Percentiles rank a stretch among this genome's conserved stretches.
Evolutionary conservation across 2,797 vertebrate species (phyloP).

Genomic region (Acanthis flammea): DNA sequence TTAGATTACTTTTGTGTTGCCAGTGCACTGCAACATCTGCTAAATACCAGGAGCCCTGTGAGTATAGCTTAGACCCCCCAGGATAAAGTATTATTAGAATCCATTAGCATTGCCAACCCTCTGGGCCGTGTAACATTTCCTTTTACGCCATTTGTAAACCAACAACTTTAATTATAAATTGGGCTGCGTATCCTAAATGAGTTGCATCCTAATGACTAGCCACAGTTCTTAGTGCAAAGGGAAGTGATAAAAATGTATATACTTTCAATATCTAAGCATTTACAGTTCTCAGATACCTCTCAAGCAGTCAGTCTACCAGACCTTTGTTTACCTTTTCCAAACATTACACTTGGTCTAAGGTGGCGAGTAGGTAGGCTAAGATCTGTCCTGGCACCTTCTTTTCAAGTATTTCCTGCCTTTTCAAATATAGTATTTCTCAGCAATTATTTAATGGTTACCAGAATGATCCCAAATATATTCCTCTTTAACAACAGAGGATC

Average conservation of each 20-base stretch:
- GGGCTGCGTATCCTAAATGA: not conserved
- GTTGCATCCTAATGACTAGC: not conserved
- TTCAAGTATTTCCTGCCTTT: not conserved
- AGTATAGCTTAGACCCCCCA: not conserved
- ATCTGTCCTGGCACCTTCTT: not conserved
- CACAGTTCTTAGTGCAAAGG: not conserved
- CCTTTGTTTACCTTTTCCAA: not conserved
- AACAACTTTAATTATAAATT: constrained; percentile 52
- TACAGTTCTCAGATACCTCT: not conserved
- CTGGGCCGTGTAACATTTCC: not conserved
- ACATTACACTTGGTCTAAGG: not conserved
- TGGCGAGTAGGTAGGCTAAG: not conserved
- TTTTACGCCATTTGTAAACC: not conserved
- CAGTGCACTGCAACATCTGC: not conserved
- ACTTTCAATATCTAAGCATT: not conserved
- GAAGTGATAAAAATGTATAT: not conserved
- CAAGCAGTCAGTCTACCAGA: not conserved
- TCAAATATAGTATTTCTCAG: not conserved
- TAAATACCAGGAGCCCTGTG: not conserved
- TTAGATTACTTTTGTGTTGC: not conserved
- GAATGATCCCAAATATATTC: not conserved
- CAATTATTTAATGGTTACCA: not conserved
- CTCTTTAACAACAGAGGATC: not conserved
- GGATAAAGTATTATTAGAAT: constrained; percentile 16
- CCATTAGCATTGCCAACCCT: not conserved